Evolutionary conservation across 2,888 invertebrate genomes (phyloP).

Genomic region (Pseudococcus longispinus): DNA sequence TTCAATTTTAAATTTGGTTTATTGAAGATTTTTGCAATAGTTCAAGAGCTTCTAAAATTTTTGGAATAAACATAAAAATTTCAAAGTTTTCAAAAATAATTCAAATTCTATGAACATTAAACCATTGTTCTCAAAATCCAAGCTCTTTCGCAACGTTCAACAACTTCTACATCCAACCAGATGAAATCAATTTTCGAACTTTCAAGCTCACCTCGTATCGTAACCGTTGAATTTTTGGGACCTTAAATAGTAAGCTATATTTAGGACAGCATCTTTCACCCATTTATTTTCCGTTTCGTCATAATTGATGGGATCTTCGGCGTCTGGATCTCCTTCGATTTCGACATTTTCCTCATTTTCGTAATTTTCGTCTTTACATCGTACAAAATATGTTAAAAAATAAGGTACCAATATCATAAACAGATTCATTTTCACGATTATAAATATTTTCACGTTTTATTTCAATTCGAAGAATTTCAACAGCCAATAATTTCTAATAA

Average conservation of each 20-base stretch:
- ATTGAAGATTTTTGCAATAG: too few relatives aligned
- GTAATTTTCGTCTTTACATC: not conserved
- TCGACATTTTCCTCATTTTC: not conserved
- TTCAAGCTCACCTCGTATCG: constrained; percentile 66
- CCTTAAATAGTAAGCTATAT: constrained; percentile 70
- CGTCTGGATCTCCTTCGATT: not conserved
- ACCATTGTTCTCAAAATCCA: not conserved
- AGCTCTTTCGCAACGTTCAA: not conserved
- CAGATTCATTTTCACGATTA: not conserved
- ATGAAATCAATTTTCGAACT: not conserved
- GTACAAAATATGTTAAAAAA: not conserved
- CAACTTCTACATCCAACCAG: too few relatives aligned
- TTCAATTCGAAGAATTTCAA: not conserved
- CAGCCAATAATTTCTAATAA: not conserved
- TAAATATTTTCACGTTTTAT: not conserved
- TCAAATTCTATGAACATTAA: not conserved
- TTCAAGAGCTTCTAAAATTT: too few relatives aligned
- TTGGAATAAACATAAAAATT: not conserved
- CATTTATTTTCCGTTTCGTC: constrained; percentile 60
- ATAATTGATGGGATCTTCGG: not conserved
- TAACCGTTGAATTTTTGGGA: constrained; percentile 72
- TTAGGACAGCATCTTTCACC: constrained; percentile 66
- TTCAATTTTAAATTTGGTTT: too few relatives aligned
- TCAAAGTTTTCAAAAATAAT: not conserved
- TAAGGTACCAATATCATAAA: not conserved